These are phyloP conservation scores for Saccostrea echinata DNA, from an alignment of 1,140 invertebrate genomes.

Conservation along the genomic window DNA sequence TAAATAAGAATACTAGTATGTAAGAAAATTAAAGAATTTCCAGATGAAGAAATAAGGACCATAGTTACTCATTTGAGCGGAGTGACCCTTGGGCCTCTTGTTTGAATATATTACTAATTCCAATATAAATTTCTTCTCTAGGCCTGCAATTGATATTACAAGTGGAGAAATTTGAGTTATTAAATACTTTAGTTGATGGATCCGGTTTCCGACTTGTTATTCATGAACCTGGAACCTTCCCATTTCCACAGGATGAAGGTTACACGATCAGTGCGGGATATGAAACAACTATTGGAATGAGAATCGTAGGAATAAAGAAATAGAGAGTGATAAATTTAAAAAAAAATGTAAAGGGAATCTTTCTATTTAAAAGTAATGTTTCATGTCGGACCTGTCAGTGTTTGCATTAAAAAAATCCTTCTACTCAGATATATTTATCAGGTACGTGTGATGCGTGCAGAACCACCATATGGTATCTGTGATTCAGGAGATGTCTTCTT, in stretches of 20 bases:
- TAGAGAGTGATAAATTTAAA: too few relatives aligned
- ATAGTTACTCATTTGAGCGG: too few relatives aligned
- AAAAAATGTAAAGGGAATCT: too few relatives aligned
- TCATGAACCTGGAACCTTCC: constrained; percentile 58
- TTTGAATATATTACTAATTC: too few relatives aligned
- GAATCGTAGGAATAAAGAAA: too few relatives aligned
- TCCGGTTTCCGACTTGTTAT: constrained; percentile 61
- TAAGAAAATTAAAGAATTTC: too few relatives aligned
- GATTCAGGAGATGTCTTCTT: constrained; percentile 11
- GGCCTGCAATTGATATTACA: constrained; percentile 56
- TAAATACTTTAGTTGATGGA: constrained; percentile 47
- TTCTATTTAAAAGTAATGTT: too few relatives aligned
- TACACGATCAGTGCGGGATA: constrained; percentile 51
- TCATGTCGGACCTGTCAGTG: too few relatives aligned
- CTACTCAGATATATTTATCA: neutral
- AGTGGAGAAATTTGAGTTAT: constrained; percentile 57
- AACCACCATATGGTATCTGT: constrained; percentile 31
- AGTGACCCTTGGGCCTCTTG: too few relatives aligned
- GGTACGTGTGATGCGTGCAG: neutral
- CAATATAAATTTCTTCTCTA: neutral
- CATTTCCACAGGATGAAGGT: constrained; percentile 59
- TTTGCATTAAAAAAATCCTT: too few relatives aligned
- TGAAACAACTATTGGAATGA: constrained; percentile 61
- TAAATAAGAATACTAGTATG: too few relatives aligned
- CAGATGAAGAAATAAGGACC: too few relatives aligned